Evolutionary conservation across 2,888 invertebrate species (phyloP), one percentile per base, ranked within the genome.

Genomic region (Athetis lepigone): DNA sequence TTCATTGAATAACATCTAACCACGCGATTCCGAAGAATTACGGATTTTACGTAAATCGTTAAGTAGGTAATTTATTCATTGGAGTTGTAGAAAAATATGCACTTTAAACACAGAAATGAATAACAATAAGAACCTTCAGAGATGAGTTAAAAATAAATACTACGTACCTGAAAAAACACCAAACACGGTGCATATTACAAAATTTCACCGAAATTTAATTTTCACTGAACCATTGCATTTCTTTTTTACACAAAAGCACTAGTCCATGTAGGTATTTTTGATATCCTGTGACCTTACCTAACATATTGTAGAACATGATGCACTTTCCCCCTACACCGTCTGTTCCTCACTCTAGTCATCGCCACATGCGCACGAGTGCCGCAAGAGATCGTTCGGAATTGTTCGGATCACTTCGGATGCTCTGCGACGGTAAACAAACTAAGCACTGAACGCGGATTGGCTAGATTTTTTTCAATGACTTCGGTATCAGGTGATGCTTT

Each of bases 251-350:
- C n/a, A 33, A 18, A 51, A 43, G 23, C 33, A 58, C 59, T 37
- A 16, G 19, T 37, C 29, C 0, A 39, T 51, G n/a, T 27, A 29
- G 11, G n/a, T 49, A 23, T 5, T n/a, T 23, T 6, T 49, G 33
- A 39, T 37, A 39, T 43, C 40, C n/a, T 52, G 11, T 16, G 4
- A 51, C 66, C 66, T 88, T 87, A 94, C 94, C 93, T 90, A 76
- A 93, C 82, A 75, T 82, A 92, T 67, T 90, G 88, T 50, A 92
- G 75, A 51, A 92, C 70, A 79, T 94, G 92, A 73, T 92, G 90
- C 70, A 90, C 78, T 81, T 91, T 93, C 37, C 93, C 92, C 70
- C 82, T 88, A 79, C 93, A 93, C 69, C 82, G 69, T 55, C 40
- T 83, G 57, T 85, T 83, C 72, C 78, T 86, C 65, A 75, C 77